A percentile compares a stretch with the other conserved stretches of the same genome.
These are phyloP conservation scores for Gortyna flavago DNA, from an alignment of 2,888 invertebrate species.

Conservation along the genomic window DNA sequence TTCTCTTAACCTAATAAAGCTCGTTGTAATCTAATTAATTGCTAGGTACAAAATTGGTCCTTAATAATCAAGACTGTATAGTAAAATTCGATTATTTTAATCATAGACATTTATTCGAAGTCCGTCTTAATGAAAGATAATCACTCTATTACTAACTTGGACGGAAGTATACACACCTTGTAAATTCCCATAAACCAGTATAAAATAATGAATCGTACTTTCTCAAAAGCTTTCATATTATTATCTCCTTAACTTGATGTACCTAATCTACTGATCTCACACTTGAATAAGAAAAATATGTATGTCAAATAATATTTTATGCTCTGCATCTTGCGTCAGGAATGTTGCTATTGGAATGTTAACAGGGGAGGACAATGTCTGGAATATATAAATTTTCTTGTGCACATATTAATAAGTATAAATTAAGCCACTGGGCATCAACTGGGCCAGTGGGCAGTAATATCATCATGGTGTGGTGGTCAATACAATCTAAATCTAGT, in stretches of 20 bases:
- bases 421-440: slow-evolving; percentile 45
- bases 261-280: slow-evolving; percentile 8
- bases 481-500: slow-evolving; percentile 7
- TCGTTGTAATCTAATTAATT: slow-evolving; percentile 75
- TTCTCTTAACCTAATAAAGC: slow-evolving; percentile 83
- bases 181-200: slow-evolving; percentile 31
- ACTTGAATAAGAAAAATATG: slow-evolving; percentile 16
- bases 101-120: slow-evolving; percentile 15
- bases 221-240: slow-evolving; percentile 8
- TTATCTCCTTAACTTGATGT: slow-evolving; percentile 11
- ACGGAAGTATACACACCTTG: slow-evolving; percentile 47
- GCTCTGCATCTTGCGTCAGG: slow-evolving; percentile 36
- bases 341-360: slow-evolving; percentile 56
- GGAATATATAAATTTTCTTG: slow-evolving; percentile 14
- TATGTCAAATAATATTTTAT: slow-evolving; percentile 36
- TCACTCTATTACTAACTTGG: slow-evolving; percentile 53
- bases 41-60: slow-evolving; percentile 72
- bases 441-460: slow-evolving; percentile 17
- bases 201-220: slow-evolving; percentile 17
- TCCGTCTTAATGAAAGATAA: slow-evolving; percentile 12
- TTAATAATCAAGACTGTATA: slow-evolving; percentile 36
- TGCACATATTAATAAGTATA: slow-evolving; percentile 18
- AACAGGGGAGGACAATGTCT: slow-evolving; percentile 7
- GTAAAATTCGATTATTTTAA: slow-evolving; percentile 28
- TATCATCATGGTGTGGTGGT: slow-evolving; percentile 12